Evolutionary conservation across 2,113 vertebrate species (phyloP), one percentile per base, ranked within the genome.

Genomic region (Nymphicus hollandicus): DNA sequence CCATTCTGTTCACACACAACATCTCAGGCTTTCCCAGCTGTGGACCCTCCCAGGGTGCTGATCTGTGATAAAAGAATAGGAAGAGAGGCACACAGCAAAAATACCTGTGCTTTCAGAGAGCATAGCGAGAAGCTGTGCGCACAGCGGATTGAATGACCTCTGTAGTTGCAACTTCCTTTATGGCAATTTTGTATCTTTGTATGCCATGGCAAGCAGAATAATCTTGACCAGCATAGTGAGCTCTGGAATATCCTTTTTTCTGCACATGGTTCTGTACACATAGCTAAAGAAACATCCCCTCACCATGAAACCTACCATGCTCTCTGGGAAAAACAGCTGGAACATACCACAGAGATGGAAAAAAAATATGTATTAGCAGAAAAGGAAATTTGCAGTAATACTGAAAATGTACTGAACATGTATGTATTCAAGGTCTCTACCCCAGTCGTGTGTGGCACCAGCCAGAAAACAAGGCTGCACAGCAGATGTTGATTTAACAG

Each of bases 221-320:
- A 76, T 22, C 17, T 64, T 41, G 15, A 58, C 23, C 23, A 70
- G 15, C 19, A 37, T 0, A 66, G 6, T 14, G 12, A 90, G 43
- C 8, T 47, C 37, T 23, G n/a, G 14, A 86, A 66, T 33, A 65
- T 27, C 4, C 4, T 13, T 65, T 76, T 52, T 68, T 76, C n/a
- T 90, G 25, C 16, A 28, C 2, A 10, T 6, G 7, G 17, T 66
- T 87, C 2, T 0, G 2, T 9, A 11, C 20, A 43, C 8, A 49
- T 1, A 47, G 53, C 63, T 56, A 61, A 70, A 81, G 25, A 89
- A 72, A 69, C 22, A 29, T 1, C 3, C 7, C 7, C 13, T 61
- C 19, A 44, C 7, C 20, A 43, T n/a, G 16, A 86, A 88, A 33
- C 6, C 1, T 47, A 33, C 29, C 35, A 52, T 31, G 4, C 3